Conservation (phyloP, 2,888 invertebrate genomes). For the Petrolisthes manimaculis region DNA sequence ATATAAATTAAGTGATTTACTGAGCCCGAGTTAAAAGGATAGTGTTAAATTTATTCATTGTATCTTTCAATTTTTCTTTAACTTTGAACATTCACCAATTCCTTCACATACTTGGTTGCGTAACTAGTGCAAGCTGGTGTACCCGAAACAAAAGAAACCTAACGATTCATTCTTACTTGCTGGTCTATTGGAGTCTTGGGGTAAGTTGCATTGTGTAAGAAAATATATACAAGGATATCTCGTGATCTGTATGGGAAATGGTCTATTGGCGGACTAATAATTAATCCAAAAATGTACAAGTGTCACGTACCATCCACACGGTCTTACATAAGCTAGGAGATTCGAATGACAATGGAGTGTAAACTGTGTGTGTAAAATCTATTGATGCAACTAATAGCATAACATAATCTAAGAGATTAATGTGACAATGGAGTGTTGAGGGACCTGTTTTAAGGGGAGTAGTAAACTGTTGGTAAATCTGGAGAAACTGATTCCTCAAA, state of each 20-base stretch:
- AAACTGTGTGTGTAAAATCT: background rate
- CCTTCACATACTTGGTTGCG: background rate
- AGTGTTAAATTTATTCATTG: background rate
- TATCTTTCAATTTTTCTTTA: background rate
- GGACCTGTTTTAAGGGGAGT: no score
- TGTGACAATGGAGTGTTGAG: no score
- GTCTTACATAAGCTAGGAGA: background rate
- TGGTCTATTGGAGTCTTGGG: constrained; percentile 6
- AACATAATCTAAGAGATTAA: background rate
- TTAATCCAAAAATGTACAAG: background rate
- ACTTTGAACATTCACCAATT: background rate
- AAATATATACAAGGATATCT: constrained; percentile 13
- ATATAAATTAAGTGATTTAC: no score
- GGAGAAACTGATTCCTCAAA: no score
- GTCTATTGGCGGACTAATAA: constrained; percentile 1
- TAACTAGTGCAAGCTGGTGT: constrained; percentile 1
- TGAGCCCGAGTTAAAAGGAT: background rate
- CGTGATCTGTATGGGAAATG: constrained; percentile 5
- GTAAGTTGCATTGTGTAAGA: constrained; percentile 8
- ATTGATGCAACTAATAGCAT: background rate
- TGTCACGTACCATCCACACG: constrained; percentile 2
- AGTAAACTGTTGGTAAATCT: no score
- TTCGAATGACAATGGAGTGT: constrained; percentile 12
- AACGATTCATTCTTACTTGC: background rate
- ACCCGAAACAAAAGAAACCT: background rate